phyloP scores from a whole-genome alignment of 1,140 invertebrate genomes.

The Zaprionus davidi region DNA sequence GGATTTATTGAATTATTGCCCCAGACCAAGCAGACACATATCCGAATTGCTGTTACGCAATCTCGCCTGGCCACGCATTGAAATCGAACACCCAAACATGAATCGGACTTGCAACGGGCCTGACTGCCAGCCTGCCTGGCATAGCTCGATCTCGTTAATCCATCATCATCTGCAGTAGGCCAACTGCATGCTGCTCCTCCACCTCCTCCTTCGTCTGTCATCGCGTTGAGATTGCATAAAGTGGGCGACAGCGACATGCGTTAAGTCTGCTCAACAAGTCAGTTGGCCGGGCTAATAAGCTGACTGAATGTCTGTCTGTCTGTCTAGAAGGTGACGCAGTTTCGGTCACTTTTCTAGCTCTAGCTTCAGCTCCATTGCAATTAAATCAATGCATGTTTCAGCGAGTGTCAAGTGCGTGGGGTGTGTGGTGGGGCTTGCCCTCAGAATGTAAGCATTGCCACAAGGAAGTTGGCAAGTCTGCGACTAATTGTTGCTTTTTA shows the following conservation, averaged over 20 bases:
- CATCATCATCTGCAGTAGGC: conserved; percentile 17
- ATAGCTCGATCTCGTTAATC: conserved; percentile 7
- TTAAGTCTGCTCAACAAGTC: conserved; percentile 1
- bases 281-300: conserved; percentile 14
- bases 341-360: conserved; percentile 23
- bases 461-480: conserved; percentile 20
- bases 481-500: neutral
- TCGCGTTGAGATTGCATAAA: conserved; percentile 19
- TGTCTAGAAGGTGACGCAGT: conserved; percentile 37
- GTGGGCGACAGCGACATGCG: conserved; percentile 12
- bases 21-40: neutral
- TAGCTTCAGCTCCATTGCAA: conserved; percentile 7
- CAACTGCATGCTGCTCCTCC: conserved; percentile 6
- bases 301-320: neutral
- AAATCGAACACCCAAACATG: conserved; percentile 27
- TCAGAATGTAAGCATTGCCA: conserved; percentile 11
- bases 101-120: neutral
- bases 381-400: conserved; percentile 3
- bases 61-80: conserved; percentile 5
- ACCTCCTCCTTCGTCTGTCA: conserved; percentile 7
- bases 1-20: conserved; percentile 33
- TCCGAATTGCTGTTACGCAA: conserved; percentile 34
- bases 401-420: conserved; percentile 41
- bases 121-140: neutral
- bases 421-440: conserved; percentile 10